Evolutionary conservation across 2,888 invertebrate genomes (phyloP).

Genomic region (Chymomyza procnemis): DNA sequence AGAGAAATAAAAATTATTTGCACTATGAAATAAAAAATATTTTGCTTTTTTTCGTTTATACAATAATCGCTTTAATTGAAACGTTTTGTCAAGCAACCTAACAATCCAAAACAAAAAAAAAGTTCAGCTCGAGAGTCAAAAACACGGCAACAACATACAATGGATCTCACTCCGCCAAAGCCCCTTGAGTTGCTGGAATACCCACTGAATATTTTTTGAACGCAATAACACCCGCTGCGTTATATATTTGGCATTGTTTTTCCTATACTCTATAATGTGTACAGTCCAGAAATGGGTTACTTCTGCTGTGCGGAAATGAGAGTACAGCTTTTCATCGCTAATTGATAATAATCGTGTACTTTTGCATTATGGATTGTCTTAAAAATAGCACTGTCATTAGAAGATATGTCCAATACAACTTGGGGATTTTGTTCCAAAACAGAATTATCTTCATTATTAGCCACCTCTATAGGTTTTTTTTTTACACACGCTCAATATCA

Average conservation of each 20-base stretch:
- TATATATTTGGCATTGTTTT: background rate
- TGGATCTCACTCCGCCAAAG: background rate
- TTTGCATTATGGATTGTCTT: too few relatives aligned
- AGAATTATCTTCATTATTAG: too few relatives aligned
- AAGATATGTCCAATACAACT: too few relatives aligned
- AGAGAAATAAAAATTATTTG: background rate
- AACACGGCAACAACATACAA: background rate
- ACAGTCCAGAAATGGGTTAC: background rate
- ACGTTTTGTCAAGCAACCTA: conserved; percentile 10
- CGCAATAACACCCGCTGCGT: background rate
- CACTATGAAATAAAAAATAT: background rate
- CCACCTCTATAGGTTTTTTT: too few relatives aligned
- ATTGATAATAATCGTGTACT: too few relatives aligned
- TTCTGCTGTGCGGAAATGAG: background rate
- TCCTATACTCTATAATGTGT: background rate
- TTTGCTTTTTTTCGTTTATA: conserved; percentile 27
- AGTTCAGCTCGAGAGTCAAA: background rate
- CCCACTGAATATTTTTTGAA: background rate
- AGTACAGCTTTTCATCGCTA: too few relatives aligned
- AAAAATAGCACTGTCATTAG: too few relatives aligned
- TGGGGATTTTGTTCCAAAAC: too few relatives aligned
- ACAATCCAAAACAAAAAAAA: background rate
- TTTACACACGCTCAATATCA: too few relatives aligned
- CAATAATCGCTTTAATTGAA: conserved; percentile 40
- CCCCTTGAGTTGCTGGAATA: background rate